Evolutionary conservation across 2,888 invertebrate genomes (phyloP).

Genomic region (Oxyteleia sp.): DNA sequence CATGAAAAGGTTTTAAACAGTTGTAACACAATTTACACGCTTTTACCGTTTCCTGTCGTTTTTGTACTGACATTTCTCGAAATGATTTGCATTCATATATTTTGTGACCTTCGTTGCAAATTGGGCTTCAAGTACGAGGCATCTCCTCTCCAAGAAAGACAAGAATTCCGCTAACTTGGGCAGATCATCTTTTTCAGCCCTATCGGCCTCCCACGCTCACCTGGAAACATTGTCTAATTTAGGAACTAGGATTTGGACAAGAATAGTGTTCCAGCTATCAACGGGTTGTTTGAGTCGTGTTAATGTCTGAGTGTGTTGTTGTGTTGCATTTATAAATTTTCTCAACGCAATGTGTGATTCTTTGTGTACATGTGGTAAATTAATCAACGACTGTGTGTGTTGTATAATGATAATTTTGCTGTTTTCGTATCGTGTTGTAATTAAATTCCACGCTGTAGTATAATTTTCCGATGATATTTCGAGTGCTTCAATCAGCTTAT

Average conservation of each 20-base stretch:
- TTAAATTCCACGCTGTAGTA: not conserved
- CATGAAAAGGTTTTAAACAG: too few species aligned
- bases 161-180: not conserved
- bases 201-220: conserved; percentile 4
- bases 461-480: not conserved
- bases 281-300: not conserved
- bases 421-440: conserved; percentile 54
- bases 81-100: conserved; percentile 19
- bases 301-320: not conserved
- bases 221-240: conserved; percentile 3
- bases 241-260: conserved; percentile 8
- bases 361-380: not conserved
- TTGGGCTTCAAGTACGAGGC: not conserved
- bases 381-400: conserved; percentile 3
- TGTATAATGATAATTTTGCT: conserved; percentile 6
- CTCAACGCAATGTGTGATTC: not conserved
- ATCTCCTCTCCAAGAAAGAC: too few species aligned
- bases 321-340: not conserved
- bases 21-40: conserved; percentile 14
- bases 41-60: not conserved
- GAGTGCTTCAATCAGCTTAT: not conserved
- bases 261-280: conserved; percentile 13
- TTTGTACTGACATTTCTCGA: conserved; percentile 1
- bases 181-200: not conserved
- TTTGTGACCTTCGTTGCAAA: conserved; percentile 25